Evolutionary conservation across 1,140 invertebrate genomes (phyloP), one percentile per base, ranked within the genome.

Genomic region (Tachypleus tridentatus): DNA sequence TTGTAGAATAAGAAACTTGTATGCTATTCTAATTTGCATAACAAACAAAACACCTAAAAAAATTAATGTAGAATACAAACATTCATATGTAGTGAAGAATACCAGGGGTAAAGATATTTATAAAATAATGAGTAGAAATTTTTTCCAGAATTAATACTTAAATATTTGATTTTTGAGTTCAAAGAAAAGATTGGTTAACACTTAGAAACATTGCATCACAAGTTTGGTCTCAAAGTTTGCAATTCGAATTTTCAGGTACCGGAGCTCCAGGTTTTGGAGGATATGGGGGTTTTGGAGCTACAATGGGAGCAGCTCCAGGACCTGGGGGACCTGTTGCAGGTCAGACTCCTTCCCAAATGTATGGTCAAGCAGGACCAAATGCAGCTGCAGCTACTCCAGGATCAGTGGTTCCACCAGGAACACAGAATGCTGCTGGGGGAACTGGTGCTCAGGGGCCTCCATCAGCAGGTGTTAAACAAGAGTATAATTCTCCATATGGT

Each of bases 201-300:
- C 2, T 1, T 29, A 29, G 29, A 29, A 29, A 29, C 29, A 29
- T 29, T 29, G 29, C 29, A 29, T 29, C 29, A 29, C 29, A 29
- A 29, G 0, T 29, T 29, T 29, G 29, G 29, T 29, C 29, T 29
- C 29, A 0, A 29, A 29, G 29, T 29, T 29, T 29, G 29, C 29
- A 29, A 29, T 29, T 29, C 29, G 29, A 29, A 1, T 29, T 29
- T 29, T 29, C 29, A 29, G 9, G 47, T 54, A 61, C 5, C 9
- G 51, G 6, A 10, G 53, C n/a, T 60, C 47, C 51, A 49, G 53
- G 29, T 48, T 61, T 59, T 10, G 51, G 7, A 66, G 65, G 68
- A 29, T 66, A 68, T 60, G 61, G 64, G 11, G n/a, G 63, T 50
- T 61, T 60, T 60, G 60, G 60, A 54, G 66, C 61, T 9, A 51